Conservation (phyloP, 2,888 invertebrate species). For the Seira musarum region DNA sequence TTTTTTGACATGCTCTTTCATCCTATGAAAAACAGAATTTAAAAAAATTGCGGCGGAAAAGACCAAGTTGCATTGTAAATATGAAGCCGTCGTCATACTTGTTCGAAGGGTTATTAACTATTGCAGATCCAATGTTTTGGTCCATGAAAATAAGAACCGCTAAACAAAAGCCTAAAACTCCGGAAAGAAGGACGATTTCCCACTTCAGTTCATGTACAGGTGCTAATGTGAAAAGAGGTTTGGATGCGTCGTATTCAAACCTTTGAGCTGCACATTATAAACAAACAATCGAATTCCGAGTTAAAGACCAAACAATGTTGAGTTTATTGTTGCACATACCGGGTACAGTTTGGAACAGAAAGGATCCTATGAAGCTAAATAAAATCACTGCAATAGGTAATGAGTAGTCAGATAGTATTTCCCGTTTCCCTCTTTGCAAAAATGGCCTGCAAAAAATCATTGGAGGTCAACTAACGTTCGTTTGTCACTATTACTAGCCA, state of each 20-base stretch:
- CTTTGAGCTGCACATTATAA: slow-evolving; percentile 76
- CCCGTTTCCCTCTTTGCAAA: slow-evolving; percentile 75
- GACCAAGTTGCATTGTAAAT: too few species aligned
- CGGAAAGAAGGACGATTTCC: slow-evolving; percentile 73
- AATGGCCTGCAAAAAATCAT: slow-evolving; percentile 73
- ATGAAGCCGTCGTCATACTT: too few species aligned
- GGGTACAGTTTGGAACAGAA: slow-evolving; percentile 75
- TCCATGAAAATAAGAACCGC: slow-evolving; percentile 79
- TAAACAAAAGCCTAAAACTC: slow-evolving; percentile 76
- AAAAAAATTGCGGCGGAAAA: too few species aligned
- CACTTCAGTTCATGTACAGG: slow-evolving; percentile 73
- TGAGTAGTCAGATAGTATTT: slow-evolving; percentile 77
- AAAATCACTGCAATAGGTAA: slow-evolving; percentile 76
- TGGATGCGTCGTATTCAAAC: slow-evolving; percentile 73
- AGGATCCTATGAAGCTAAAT: slow-evolving; percentile 77
- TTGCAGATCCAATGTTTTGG: slow-evolving; percentile 77
- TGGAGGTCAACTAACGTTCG: too few species aligned
- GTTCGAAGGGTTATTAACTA: slow-evolving; percentile 77
- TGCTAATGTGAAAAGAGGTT: slow-evolving; percentile 72
- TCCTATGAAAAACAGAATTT: too few species aligned
- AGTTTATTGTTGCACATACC: slow-evolving; percentile 73
- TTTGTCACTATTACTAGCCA: too few species aligned
- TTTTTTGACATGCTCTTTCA: too few species aligned
- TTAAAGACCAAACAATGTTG: background rate
- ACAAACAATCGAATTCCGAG: too few species aligned